Evolutionary conservation across 2,888 invertebrate genomes (phyloP), one percentile per base, ranked within the genome.

Genomic region (Tipula confusa): DNA sequence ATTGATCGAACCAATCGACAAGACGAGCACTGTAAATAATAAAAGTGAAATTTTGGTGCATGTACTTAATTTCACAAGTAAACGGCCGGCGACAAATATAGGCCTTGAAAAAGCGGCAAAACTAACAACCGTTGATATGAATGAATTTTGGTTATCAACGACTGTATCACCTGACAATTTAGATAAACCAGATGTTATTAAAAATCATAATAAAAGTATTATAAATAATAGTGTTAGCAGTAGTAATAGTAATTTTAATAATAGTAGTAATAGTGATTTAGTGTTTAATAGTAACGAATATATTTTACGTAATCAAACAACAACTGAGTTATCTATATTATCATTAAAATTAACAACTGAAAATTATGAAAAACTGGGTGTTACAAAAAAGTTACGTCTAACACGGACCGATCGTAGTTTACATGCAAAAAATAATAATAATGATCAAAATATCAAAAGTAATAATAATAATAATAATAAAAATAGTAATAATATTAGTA

Each of bases 371-470:
- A 33, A 38, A 28, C 29, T 82, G 38, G 38, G 33, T 36, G 29
- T 48, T 29, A 29, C 43, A 83, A 48, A 43, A 43, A 83, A 28
- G 24, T 29, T 43, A 28, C 43, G 48, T 48, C n/a, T 24, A 43
- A 89, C 89, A 84, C 88, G 90, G 85, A 89, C 89, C 13, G 89
- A 89, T 86, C 89, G 90, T 84, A 89, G 89, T 85, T 87, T 89
- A 84, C 87, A 87, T 84, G 15, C 83, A 83, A 84, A 2, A 83
- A 83, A 9, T 84, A 86, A 29, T 84, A 85, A 18, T 80, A 15
- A 80, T 80, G 29, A 80, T 80, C 15, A 31, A 15, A 80, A 13
- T n/a, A n/a, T n/a, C n/a, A n/a, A n/a, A n/a, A n/a, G n/a, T 81
- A 82, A 79, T 83, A 83, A 82, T 85, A 84, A 29, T 84, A 84